Evolutionary conservation across 2,113 vertebrate species (phyloP).

Genomic region (Mormyrus iriodes): DNA sequence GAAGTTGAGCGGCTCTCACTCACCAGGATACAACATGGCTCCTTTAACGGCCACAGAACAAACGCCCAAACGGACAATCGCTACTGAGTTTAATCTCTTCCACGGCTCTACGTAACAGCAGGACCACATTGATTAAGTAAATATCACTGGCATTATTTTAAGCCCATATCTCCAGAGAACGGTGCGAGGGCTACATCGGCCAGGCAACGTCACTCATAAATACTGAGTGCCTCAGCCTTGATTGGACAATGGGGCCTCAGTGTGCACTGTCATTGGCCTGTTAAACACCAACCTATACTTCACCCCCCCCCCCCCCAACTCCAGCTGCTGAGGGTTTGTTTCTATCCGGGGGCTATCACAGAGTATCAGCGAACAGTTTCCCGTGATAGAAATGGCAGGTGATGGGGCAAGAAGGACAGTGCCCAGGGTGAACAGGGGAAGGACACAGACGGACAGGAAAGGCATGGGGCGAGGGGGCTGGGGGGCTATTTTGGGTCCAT

Average conservation of each 20-base stretch:
- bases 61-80: background rate
- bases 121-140: background rate
- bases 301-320: background rate
- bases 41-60: background rate
- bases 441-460: background rate
- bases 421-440: background rate
- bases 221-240: background rate
- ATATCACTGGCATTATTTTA: background rate
- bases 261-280: background rate
- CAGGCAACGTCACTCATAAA: background rate
- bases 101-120: background rate
- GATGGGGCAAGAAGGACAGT: background rate
- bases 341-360: background rate
- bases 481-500: background rate
- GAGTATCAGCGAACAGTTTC: background rate
- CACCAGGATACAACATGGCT: background rate
- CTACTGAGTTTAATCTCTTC: background rate
- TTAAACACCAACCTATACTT: background rate
- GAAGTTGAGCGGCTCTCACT: too few species aligned
- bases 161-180: background rate
- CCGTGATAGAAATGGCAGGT: background rate
- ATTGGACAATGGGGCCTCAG: background rate
- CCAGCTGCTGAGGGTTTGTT: background rate
- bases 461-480: background rate
- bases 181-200: background rate